Conservation (phyloP, 1,140 invertebrate genomes). For the Nomia melanderi region DNA sequence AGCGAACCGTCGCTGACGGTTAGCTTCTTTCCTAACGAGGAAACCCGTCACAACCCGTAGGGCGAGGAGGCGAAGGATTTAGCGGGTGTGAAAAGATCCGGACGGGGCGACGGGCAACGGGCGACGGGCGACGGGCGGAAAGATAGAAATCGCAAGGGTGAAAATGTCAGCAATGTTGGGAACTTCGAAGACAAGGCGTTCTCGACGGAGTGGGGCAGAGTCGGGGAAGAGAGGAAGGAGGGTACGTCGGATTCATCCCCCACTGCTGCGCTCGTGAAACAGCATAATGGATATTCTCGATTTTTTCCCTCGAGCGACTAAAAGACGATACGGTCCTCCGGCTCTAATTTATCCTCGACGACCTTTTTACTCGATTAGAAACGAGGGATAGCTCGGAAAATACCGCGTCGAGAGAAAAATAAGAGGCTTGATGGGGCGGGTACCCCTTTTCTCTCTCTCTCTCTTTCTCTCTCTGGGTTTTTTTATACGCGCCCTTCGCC, state of each 20-base stretch:
- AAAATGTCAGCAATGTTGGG: conserved; percentile 38
- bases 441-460: neutral
- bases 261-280: neutral
- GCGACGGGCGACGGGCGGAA: neutral
- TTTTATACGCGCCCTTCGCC: neutral
- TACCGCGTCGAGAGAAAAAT: too few species aligned
- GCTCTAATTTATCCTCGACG: conserved; percentile 4
- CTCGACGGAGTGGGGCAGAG: too few species aligned
- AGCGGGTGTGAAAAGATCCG: conserved; percentile 30
- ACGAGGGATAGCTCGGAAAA: neutral
- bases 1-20: conserved; percentile 58
- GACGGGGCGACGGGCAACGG: neutral
- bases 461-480: neutral
- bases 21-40: conserved; percentile 75
- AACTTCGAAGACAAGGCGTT: conserved; percentile 21
- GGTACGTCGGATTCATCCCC: neutral
- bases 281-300: conserved; percentile 30
- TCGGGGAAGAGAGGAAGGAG: too few species aligned
- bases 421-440: too few species aligned
- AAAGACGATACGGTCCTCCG: conserved; percentile 2
- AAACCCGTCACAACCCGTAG: conserved; percentile 60
- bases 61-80: conserved; percentile 24
- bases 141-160: conserved; percentile 45
- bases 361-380: conserved; percentile 14
- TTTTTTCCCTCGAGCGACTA: neutral